A percentile compares a stretch with the other conserved stretches of the same genome.
These are phyloP conservation scores for Hyla sarda DNA, from an alignment of 2,113 vertebrate genomes.

Conservation along the genomic window DNA sequence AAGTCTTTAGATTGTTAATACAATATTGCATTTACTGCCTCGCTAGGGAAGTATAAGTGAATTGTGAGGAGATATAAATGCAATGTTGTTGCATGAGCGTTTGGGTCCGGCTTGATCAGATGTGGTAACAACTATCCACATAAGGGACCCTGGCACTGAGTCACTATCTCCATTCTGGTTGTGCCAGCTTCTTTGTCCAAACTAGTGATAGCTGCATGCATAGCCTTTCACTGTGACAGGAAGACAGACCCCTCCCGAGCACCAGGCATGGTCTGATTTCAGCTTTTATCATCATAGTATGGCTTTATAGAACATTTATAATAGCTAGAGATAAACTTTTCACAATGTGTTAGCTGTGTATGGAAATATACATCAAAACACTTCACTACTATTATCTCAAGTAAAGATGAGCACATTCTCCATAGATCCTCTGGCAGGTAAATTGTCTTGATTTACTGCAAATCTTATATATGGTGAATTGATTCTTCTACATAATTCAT, in stretches of 20 bases:
- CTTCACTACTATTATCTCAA: not conserved
- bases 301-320: not conserved
- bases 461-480: not conserved
- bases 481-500: not conserved
- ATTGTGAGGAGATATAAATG: not conserved
- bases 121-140: not conserved
- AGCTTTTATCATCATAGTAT: not conserved
- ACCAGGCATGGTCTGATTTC: not conserved
- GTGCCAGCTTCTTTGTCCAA: conserved; percentile 33
- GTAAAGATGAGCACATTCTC: not conserved
- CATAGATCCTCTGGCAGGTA: not conserved
- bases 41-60: not conserved
- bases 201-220: not conserved
- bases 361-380: not conserved
- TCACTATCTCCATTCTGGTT: not conserved
- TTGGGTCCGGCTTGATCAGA: not conserved
- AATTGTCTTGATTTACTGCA: not conserved
- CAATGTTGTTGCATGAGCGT: not conserved
- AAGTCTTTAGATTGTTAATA: not conserved
- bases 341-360: not conserved
- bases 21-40: not conserved
- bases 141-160: not conserved
- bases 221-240: not conserved
- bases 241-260: not conserved
- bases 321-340: not conserved